A percentile compares a stretch with the other conserved stretches of the same genome.
Conservation (phyloP, 2,797 vertebrate species). For the Syndactyla subalaris region DNA sequence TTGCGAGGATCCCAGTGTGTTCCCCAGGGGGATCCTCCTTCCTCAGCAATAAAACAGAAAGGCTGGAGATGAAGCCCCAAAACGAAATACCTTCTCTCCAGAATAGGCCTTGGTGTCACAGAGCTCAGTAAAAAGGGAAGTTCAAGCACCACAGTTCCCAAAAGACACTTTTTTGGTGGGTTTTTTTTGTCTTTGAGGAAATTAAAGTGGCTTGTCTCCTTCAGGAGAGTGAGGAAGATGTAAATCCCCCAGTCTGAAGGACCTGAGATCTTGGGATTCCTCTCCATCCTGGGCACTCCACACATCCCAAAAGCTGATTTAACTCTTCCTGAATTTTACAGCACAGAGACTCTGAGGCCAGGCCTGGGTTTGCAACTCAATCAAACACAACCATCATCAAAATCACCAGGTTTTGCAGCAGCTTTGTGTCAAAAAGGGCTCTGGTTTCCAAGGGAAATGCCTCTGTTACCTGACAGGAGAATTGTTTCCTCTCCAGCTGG, state of each 20-base stretch:
- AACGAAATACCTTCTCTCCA: background rate
- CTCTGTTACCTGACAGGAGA: rapidly evolving
- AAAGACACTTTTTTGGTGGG: background rate
- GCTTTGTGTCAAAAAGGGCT: background rate
- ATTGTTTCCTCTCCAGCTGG: background rate
- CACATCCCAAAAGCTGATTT: background rate
- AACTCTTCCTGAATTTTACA: background rate
- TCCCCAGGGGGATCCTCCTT: background rate
- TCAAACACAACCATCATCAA: rapidly evolving
- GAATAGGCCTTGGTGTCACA: background rate
- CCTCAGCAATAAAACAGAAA: background rate
- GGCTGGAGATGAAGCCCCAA: background rate
- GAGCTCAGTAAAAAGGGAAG: background rate
- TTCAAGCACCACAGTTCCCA: background rate
- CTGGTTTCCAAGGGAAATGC: background rate
- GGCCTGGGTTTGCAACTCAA: background rate
- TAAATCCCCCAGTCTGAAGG: background rate
- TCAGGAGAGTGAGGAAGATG: background rate
- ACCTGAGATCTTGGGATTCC: background rate
- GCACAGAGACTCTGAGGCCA: background rate
- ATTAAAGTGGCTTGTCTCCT: background rate
- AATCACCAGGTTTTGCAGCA: background rate
- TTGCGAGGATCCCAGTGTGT: background rate
- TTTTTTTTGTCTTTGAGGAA: background rate
- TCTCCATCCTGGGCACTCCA: rapidly evolving